phyloP scores from a whole-genome alignment of 2,797 vertebrate species.

The Cryptoprocta ferox region DNA sequence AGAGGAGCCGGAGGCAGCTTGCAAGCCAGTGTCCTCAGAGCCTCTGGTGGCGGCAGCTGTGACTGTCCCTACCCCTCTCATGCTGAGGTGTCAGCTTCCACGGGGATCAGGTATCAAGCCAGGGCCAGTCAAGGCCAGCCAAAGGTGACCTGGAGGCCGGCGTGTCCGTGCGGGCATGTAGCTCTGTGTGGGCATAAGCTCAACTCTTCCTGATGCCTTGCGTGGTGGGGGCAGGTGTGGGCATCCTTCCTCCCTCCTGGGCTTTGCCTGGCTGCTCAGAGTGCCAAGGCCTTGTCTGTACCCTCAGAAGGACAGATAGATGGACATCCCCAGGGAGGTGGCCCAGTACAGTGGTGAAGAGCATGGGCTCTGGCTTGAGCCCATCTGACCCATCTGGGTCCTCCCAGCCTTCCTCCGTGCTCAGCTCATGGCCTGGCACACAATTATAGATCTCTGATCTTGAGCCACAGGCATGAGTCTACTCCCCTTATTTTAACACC shows the following conservation, averaged over 20 bases:
- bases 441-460: neutral
- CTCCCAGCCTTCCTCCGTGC: neutral
- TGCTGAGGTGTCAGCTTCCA: slow-evolving; percentile 85
- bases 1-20: neutral
- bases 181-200: neutral
- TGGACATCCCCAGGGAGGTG: neutral
- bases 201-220: neutral
- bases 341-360: neutral
- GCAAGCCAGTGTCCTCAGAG: slow-evolving; percentile 60
- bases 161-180: neutral
- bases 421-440: neutral
- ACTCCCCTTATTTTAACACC: neutral
- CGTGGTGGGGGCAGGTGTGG: neutral
- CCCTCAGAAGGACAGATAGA: neutral
- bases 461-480: neutral
- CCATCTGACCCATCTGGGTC: neutral
- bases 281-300: neutral
- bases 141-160: slow-evolving; percentile 73
- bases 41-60: slow-evolving; percentile 54
- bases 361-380: neutral
- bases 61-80: slow-evolving; percentile 76
- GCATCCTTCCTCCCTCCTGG: neutral
- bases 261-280: neutral
- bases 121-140: slow-evolving; percentile 82
- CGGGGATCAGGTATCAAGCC: slow-evolving; percentile 82